phyloP scores from a whole-genome alignment of 2,797 vertebrate genomes.

The Lepilemur septentrionalis region DNA sequence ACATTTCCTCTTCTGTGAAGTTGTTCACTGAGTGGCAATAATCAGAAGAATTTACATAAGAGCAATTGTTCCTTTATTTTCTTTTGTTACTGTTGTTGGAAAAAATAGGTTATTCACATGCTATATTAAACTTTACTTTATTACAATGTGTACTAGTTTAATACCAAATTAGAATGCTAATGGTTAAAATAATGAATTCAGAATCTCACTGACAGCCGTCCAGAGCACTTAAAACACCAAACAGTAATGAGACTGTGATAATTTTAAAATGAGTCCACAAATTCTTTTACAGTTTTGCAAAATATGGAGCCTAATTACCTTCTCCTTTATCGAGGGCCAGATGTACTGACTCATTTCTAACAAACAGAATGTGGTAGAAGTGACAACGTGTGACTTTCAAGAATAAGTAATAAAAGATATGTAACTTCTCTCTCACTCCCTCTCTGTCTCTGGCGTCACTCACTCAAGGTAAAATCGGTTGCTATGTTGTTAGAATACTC shows the following conservation, averaged over 20 bases:
- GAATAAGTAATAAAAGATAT: not conserved
- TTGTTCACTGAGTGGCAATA: not conserved
- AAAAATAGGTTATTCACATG: not conserved
- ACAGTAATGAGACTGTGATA: not conserved
- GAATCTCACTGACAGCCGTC: not conserved
- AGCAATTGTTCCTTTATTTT: not conserved
- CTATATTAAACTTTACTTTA: not conserved
- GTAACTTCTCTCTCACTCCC: not conserved
- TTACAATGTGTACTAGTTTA: not conserved
- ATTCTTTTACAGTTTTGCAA: not conserved
- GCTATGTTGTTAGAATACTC: not conserved
- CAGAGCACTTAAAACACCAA: not conserved
- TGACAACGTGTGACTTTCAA: not conserved
- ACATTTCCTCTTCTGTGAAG: not conserved
- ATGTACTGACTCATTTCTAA: not conserved
- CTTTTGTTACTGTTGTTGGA: not conserved
- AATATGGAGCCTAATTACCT: not conserved
- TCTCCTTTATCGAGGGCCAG: not conserved
- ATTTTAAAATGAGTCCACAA: not conserved
- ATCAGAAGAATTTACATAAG: not conserved
- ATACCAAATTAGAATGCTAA: not conserved
- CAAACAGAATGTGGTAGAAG: not conserved
- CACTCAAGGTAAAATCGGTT: not conserved
- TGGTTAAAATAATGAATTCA: not conserved
- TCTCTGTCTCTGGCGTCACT: not conserved